Conservation (phyloP, 1,140 invertebrate species). For the Drosophila athabasca region DNA sequence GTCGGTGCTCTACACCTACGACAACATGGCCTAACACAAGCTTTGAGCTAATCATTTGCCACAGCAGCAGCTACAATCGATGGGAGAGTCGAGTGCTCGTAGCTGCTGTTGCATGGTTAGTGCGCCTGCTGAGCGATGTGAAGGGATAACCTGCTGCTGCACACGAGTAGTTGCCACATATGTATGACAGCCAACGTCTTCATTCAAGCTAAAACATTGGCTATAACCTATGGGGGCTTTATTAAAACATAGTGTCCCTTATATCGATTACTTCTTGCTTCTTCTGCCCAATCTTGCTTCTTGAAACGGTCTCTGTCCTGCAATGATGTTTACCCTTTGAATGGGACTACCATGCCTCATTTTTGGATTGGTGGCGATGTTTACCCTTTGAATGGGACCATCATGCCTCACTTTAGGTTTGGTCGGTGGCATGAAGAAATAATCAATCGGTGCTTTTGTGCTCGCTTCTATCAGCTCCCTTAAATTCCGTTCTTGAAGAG, state of each 20-base stretch:
- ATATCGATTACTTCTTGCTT: neutral
- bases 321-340: too few relatives aligned
- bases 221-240: too few relatives aligned
- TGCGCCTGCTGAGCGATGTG: constrained; percentile 23
- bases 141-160: constrained; percentile 25
- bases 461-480: too few relatives aligned
- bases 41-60: constrained; percentile 68
- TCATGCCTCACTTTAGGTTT: too few relatives aligned
- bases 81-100: constrained; percentile 25
- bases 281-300: too few relatives aligned
- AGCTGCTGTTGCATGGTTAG: constrained; percentile 31
- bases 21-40: constrained; percentile 41
- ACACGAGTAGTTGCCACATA: constrained; percentile 11
- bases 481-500: too few relatives aligned
- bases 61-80: constrained; percentile 25
- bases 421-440: too few relatives aligned
- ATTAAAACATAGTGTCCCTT: neutral
- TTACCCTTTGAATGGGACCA: too few relatives aligned
- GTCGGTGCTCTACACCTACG: constrained; percentile 60
- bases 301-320: too few relatives aligned
- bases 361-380: too few relatives aligned
- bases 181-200: constrained; percentile 36
- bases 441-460: too few relatives aligned
- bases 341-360: too few relatives aligned
- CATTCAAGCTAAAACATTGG: constrained; percentile 3